These are phyloP conservation scores for Hyposoter didymator DNA, from an alignment of 2,888 invertebrate species.

Conservation along the genomic window DNA sequence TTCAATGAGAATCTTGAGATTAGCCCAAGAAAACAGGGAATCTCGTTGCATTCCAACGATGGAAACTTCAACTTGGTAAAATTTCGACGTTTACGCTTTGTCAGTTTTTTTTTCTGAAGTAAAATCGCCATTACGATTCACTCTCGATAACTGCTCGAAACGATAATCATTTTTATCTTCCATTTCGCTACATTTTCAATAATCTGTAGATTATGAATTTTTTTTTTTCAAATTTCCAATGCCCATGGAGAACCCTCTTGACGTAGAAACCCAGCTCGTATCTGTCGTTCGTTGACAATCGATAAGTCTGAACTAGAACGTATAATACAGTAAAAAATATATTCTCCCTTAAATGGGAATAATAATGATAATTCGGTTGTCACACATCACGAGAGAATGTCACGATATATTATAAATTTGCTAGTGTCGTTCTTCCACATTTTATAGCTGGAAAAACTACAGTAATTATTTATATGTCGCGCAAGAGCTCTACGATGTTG, in stretches of 20 bases:
- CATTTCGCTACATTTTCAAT: background rate
- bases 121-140: background rate
- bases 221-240: background rate
- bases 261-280: background rate
- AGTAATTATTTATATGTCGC: too few relatives aligned
- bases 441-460: background rate
- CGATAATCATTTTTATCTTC: background rate
- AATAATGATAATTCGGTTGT: constrained; percentile 28
- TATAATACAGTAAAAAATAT: constrained; percentile 25
- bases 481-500: too few relatives aligned
- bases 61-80: too few relatives aligned
- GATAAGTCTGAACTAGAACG: constrained; percentile 3
- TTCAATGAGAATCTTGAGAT: too few relatives aligned
- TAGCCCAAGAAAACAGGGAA: too few relatives aligned
- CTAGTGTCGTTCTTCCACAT: background rate
- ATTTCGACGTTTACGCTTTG: too few relatives aligned
- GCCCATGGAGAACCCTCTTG: background rate
- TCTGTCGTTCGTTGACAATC: background rate
- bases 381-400: constrained; percentile 35
- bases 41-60: too few relatives aligned
- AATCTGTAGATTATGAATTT: background rate
- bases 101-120: too few relatives aligned
- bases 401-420: constrained; percentile 25
- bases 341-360: constrained; percentile 24
- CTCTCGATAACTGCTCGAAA: background rate